phyloP scores from a whole-genome alignment of 2,797 vertebrate genomes.

The Sebastiscus albofasciatus region DNA sequence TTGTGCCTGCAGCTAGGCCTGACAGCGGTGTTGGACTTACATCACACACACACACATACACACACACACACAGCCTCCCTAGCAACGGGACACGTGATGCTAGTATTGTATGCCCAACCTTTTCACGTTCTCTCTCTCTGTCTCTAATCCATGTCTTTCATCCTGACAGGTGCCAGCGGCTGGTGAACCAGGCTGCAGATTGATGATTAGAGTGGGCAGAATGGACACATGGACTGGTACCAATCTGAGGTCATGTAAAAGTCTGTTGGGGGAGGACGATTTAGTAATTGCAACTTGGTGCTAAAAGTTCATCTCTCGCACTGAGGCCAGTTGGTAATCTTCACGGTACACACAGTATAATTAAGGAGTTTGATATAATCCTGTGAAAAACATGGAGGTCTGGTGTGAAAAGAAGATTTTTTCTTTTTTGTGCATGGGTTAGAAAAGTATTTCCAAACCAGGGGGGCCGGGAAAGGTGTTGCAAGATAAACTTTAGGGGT shows the following conservation, averaged over 20 bases:
- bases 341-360: neutral
- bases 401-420: neutral
- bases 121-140: conserved; percentile 66
- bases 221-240: conserved; percentile 71
- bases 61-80: conserved; percentile 53
- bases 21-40: conserved; percentile 71
- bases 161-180: conserved; percentile 79
- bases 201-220: conserved; percentile 75
- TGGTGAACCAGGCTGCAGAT: conserved; percentile 71
- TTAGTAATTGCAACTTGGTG: conserved; percentile 26
- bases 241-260: conserved; percentile 65
- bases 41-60: conserved; percentile 39
- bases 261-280: conserved; percentile 20
- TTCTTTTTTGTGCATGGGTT: neutral
- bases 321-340: conserved; percentile 13
- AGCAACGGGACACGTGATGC: conserved; percentile 72
- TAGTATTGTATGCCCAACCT: conserved; percentile 74
- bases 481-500: neutral
- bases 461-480: neutral
- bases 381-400: neutral
- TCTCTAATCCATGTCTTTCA: conserved; percentile 79
- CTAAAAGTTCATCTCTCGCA: conserved; percentile 42
- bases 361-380: conserved; percentile 18
- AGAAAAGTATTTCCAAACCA: neutral
- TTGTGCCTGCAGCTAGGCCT: conserved; percentile 71